These are phyloP conservation scores for Argyra leucocephala DNA, from an alignment of 2,888 invertebrate species.

Conservation along the genomic window DNA sequence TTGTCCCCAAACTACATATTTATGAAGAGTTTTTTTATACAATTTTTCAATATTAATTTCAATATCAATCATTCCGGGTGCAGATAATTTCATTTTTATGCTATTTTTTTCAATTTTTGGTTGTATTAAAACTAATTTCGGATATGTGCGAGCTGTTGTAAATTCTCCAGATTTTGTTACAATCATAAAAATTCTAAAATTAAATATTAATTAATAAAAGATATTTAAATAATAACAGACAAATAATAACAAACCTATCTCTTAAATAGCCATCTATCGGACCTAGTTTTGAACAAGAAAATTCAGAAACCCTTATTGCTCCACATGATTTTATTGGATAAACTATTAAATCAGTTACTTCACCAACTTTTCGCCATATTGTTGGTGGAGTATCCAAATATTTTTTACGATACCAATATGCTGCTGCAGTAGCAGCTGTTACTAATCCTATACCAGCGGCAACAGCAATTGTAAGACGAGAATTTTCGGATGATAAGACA, in stretches of 20 bases:
- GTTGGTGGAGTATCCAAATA: slow-evolving; percentile 21
- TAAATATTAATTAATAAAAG: background rate
- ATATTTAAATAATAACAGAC: background rate
- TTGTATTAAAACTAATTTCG: slow-evolving; percentile 48
- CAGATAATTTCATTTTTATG: slow-evolving; percentile 46
- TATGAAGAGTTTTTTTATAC: slow-evolving; percentile 36
- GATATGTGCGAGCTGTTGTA: slow-evolving; percentile 49
- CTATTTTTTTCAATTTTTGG: slow-evolving; percentile 45
- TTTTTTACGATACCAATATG: slow-evolving; percentile 23
- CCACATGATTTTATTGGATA: slow-evolving; percentile 56
- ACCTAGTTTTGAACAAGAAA: slow-evolving; percentile 49
- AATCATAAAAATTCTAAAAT: slow-evolving; percentile 49
- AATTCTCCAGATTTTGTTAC: slow-evolving; percentile 49
- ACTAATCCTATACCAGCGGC: slow-evolving; percentile 24
- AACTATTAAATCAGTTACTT: slow-evolving; percentile 46
- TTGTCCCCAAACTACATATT: slow-evolving; percentile 49
- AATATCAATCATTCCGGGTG: slow-evolving; percentile 48
- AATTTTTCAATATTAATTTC: slow-evolving; percentile 45
- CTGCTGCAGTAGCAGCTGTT: slow-evolving; percentile 21
- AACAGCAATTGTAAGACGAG: slow-evolving; percentile 12
- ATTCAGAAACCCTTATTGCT: slow-evolving; percentile 43
- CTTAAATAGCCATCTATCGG: slow-evolving; percentile 48
- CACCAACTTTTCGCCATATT: slow-evolving; percentile 50
- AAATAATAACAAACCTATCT: slow-evolving; percentile 42
- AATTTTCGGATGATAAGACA: background rate